Percentiles rank a stretch among this genome's conserved stretches.
These are phyloP conservation scores for Acestrorhynchus altus DNA, from an alignment of 2,797 vertebrate genomes.

Conservation along the genomic window DNA sequence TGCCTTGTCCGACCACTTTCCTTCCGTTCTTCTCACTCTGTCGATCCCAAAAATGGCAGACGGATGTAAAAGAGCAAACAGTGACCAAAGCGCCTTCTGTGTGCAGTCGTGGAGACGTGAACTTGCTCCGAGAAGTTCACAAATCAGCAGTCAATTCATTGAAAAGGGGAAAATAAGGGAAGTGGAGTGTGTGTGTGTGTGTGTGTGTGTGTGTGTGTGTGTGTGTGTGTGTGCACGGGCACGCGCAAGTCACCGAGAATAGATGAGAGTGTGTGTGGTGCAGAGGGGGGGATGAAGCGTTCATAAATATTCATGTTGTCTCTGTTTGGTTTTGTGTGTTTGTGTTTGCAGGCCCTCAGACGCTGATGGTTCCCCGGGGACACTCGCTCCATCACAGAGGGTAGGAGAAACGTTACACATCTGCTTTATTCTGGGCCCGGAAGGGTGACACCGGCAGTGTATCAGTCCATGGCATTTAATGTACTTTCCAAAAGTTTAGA, in stretches of 20 bases:
- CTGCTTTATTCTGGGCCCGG: neutral
- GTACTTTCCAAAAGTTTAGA: neutral
- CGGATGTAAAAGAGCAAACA: neutral
- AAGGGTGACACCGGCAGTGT: neutral
- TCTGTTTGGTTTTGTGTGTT: constrained; percentile 32
- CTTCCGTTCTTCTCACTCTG: neutral
- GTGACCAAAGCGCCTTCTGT: neutral
- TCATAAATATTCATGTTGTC: constrained; percentile 17
- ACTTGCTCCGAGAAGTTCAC: constrained; percentile 6
- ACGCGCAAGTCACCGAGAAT: neutral
- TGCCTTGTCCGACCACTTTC: neutral
- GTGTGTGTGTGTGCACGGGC: neutral
- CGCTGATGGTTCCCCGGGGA: constrained; percentile 14
- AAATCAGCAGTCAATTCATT: neutral
- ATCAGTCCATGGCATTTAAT: neutral
- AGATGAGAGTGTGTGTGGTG: neutral
- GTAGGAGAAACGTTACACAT: constrained; percentile 16
- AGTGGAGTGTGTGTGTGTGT: too few relatives aligned
- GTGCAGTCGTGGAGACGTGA: neutral
- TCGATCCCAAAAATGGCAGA: neutral
- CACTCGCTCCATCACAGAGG: neutral
- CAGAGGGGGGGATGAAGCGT: neutral
- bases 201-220: neutral
- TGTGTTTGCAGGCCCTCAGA: constrained; percentile 38
- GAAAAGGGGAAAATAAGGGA: neutral